Evolutionary conservation across 2,113 vertebrate genomes (phyloP).

Genomic region (Cynopterus brachyotis): DNA sequence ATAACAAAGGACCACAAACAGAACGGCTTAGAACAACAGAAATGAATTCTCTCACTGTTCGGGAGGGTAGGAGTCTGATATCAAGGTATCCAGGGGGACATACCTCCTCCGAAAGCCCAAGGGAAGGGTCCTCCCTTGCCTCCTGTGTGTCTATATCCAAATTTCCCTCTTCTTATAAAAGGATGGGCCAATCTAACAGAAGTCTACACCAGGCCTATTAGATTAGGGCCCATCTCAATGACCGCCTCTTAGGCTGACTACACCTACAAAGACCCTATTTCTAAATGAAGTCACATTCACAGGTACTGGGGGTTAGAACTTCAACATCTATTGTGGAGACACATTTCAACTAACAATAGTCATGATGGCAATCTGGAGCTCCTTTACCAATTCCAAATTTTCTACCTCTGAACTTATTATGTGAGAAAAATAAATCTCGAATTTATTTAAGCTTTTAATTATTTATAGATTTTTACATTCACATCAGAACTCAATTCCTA

Average conservation of each 20-base stretch:
- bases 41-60: background rate
- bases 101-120: background rate
- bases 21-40: background rate
- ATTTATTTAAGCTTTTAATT: background rate
- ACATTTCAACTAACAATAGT: background rate
- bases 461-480: background rate
- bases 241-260: background rate
- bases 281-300: background rate
- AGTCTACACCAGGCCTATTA: background rate
- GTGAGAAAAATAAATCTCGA: background rate
- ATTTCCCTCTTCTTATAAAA: background rate
- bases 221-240: background rate
- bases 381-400: background rate
- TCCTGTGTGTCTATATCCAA: background rate
- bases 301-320: background rate
- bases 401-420: background rate
- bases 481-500: background rate
- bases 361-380: background rate
- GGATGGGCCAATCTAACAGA: too few relatives aligned
- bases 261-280: background rate
- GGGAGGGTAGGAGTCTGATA: background rate
- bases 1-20: background rate
- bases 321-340: background rate
- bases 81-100: background rate
- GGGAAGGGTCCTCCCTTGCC: background rate